Percentiles rank a stretch among this genome's conserved stretches.
Conservation (phyloP, 2,113 vertebrate species). For the Callospermophilus lateralis region DNA sequence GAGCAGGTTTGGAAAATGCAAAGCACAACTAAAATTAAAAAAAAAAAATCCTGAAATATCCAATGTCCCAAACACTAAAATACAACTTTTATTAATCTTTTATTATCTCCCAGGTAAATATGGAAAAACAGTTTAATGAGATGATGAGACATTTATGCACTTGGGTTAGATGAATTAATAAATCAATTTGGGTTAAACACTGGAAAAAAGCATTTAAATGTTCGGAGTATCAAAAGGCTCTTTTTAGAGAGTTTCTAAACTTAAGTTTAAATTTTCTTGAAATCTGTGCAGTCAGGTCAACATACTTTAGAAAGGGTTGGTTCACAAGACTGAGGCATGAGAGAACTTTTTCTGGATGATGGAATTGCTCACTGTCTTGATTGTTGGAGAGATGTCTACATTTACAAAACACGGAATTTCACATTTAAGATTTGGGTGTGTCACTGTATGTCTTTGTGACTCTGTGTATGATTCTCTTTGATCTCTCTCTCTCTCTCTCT, state of each 20-base stretch:
- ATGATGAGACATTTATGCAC: neutral
- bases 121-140: neutral
- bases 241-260: neutral
- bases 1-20: neutral
- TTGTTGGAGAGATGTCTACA: neutral
- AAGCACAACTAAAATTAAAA: neutral
- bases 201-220: neutral
- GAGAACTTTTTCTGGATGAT: neutral
- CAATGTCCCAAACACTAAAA: neutral
- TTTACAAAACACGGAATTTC: neutral
- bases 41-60: neutral
- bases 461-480: neutral
- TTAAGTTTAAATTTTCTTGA: neutral
- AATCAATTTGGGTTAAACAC: constrained; percentile 13
- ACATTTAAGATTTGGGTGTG: neutral
- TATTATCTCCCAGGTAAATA: neutral
- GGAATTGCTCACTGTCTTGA: neutral
- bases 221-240: neutral
- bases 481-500: neutral
- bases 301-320: neutral
- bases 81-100: neutral
- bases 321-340: neutral
- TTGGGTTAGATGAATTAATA: constrained; percentile 35
- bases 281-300: neutral
- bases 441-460: neutral